Evolutionary conservation across 2,797 vertebrate species (phyloP).

Genomic region (Gila robusta): DNA sequence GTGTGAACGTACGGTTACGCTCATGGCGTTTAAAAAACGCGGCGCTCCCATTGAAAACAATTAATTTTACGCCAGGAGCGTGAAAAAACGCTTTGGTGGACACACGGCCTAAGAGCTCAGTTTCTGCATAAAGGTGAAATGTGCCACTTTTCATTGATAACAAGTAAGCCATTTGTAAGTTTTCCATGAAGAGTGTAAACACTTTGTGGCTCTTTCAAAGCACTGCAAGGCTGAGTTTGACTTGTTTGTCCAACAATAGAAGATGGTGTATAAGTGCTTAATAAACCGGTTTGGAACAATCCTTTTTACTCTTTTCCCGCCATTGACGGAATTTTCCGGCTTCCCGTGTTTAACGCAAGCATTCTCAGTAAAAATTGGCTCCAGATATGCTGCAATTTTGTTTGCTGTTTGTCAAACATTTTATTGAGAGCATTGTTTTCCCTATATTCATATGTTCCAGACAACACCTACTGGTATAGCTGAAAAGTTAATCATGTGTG

Average conservation of each 20-base stretch:
- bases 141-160: background rate
- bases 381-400: background rate
- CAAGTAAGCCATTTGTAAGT: background rate
- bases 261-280: background rate
- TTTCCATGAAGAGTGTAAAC: background rate
- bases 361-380: background rate
- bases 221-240: background rate
- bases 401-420: slow-evolving; percentile 30
- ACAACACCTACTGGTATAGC: background rate
- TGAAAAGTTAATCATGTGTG: slow-evolving; percentile 9
- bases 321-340: too few relatives aligned
- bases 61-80: too few relatives aligned
- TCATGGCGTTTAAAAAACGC: too few relatives aligned
- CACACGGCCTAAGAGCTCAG: background rate
- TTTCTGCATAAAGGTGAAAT: background rate
- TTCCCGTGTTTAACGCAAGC: background rate
- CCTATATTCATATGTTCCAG: slow-evolving; percentile 1
- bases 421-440: slow-evolving; percentile 17
- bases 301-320: background rate
- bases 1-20: too few relatives aligned
- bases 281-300: background rate
- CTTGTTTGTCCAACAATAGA: background rate
- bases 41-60: too few relatives aligned
- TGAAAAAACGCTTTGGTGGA: too few relatives aligned
- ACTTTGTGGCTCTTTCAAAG: background rate